These are phyloP conservation scores for Sciurus niger DNA, from an alignment of 2,113 vertebrate genomes.

Conservation along the genomic window DNA sequence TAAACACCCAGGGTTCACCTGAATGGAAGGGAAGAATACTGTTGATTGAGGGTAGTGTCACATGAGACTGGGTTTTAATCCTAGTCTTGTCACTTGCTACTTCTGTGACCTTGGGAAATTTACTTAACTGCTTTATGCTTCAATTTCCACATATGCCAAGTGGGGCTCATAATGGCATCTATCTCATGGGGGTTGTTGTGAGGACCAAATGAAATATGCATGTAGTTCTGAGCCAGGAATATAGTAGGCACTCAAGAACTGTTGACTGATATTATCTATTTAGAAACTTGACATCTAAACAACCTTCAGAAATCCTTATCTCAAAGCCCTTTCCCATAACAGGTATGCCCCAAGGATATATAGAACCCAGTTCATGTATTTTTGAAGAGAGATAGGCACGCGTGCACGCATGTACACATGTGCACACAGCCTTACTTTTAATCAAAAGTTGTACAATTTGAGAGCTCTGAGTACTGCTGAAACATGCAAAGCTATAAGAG, in stretches of 20 bases:
- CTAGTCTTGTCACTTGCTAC: slow-evolving; percentile 3
- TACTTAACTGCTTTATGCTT: slow-evolving; percentile 61
- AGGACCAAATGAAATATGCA: slow-evolving; percentile 56
- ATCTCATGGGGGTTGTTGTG: slow-evolving; percentile 14
- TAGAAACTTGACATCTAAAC: slow-evolving; percentile 50
- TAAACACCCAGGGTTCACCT: neutral
- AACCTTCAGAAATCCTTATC: slow-evolving; percentile 56
- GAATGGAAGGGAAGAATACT: slow-evolving; percentile 4
- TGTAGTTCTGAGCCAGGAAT: neutral
- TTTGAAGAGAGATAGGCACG: slow-evolving; percentile 3
- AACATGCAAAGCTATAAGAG: slow-evolving; percentile 38
- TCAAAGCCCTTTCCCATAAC: slow-evolving; percentile 31
- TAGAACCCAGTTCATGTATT: neutral
- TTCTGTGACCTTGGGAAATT: slow-evolving; percentile 63
- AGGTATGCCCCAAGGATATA: neutral
- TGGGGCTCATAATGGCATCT: slow-evolving; percentile 41
- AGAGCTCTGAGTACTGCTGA: slow-evolving; percentile 52
- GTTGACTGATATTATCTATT: slow-evolving; percentile 51
- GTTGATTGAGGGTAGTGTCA: neutral
- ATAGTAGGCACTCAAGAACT: slow-evolving; percentile 33
- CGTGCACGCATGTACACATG: neutral
- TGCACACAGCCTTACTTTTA: slow-evolving; percentile 49
- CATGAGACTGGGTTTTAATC: neutral
- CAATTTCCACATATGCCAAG: slow-evolving; percentile 42
- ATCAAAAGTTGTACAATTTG: slow-evolving; percentile 27